Conservation (phyloP, 2,113 vertebrate genomes). For the Centrocercus urophasianus region DNA sequence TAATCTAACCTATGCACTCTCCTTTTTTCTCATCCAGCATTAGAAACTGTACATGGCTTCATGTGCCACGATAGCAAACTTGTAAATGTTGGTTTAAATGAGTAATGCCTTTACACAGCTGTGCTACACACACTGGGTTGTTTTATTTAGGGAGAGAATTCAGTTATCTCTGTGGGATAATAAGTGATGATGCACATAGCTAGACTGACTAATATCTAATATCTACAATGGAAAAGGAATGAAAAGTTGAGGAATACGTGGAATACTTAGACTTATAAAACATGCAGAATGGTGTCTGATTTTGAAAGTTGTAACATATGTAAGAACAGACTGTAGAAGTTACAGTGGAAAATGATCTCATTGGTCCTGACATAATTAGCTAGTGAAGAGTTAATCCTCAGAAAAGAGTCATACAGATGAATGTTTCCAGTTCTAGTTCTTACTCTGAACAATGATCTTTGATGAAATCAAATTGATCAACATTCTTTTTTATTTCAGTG, state of each 20-base stretch:
- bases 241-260: neutral
- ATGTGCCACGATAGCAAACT: neutral
- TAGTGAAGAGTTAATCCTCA: neutral
- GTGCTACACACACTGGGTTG: neutral
- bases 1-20: neutral
- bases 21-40: neutral
- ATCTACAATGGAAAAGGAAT: neutral
- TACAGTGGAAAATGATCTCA: neutral
- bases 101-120: neutral
- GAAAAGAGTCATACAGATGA: neutral
- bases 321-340: neutral
- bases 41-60: neutral
- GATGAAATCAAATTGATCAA: neutral
- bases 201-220: neutral
- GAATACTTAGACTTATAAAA: neutral
- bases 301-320: neutral
- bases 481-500: neutral
- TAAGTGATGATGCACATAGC: fast-evolving
- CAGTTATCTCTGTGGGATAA: neutral
- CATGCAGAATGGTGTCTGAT: neutral
- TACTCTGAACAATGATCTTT: neutral
- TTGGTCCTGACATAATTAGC: neutral
- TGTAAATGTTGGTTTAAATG: neutral
- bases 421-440: neutral
- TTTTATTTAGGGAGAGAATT: neutral